phyloP scores from a whole-genome alignment of 1,140 invertebrate species.

The Microvelia longipes region DNA sequence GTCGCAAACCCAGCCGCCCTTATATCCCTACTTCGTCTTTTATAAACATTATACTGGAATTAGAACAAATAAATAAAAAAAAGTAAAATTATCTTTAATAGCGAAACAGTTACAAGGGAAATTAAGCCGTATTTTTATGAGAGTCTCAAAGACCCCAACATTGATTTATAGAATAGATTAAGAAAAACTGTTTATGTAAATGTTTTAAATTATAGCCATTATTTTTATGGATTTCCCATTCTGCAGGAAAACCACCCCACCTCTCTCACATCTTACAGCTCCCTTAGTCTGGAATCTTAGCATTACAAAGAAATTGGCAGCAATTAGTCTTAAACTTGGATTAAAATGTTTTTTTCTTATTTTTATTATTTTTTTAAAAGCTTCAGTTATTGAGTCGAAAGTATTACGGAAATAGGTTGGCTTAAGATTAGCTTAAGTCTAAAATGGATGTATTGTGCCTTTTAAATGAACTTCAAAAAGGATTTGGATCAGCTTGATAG shows the following conservation, averaged over 20 bases:
- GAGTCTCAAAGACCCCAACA: background rate
- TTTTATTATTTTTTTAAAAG: background rate
- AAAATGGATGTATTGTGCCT: too few relatives aligned
- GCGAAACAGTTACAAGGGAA: slow-evolving; percentile 12
- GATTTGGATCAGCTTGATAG: too few relatives aligned
- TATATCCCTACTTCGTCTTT: too few relatives aligned
- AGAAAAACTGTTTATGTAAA: slow-evolving; percentile 10
- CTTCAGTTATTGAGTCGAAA: too few relatives aligned
- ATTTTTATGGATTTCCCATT: slow-evolving; percentile 7
- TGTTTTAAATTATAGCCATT: slow-evolving; percentile 9
- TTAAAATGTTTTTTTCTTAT: background rate
- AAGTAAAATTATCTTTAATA: slow-evolving; percentile 14
- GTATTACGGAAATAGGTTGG: too few relatives aligned
- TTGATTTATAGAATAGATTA: slow-evolving; percentile 13
- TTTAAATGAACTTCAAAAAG: too few relatives aligned
- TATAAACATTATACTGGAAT: too few relatives aligned
- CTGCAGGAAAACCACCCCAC: background rate
- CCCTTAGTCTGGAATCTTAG: too few relatives aligned
- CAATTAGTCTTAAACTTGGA: background rate
- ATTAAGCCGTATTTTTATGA: slow-evolving; percentile 11
- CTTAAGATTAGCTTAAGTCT: too few relatives aligned
- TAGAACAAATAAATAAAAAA: slow-evolving; percentile 14
- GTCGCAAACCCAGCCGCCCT: too few relatives aligned
- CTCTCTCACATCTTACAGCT: background rate
- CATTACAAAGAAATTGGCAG: background rate